Evolutionary conservation across 1,140 invertebrate genomes (phyloP), one percentile per base, ranked within the genome.

Genomic region (Lepidurus apus): DNA sequence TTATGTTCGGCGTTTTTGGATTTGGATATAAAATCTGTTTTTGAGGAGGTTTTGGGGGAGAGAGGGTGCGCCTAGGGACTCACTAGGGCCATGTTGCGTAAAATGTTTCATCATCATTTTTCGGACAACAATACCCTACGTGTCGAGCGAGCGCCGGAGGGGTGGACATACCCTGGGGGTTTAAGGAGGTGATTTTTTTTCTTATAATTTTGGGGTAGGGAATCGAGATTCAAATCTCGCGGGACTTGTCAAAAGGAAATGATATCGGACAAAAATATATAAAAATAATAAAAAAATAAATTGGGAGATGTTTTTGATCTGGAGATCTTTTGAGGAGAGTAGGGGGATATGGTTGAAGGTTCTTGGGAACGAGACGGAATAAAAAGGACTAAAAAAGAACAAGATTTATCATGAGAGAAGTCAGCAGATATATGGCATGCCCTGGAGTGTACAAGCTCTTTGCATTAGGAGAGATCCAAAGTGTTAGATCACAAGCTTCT

Each of bases 101-200:
- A 65, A 65, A 65, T 65, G 53, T 65, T 65, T 65, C 53, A 65
- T 65, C 53, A 65, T 65, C 53, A 65, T 65, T 65, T 65, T 65
- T 65, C 53, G 53, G 53, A 65, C 53, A 65, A 65, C 53, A 65
- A 65, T 65, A 65, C 53, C 53, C 53, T 7, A 21, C 3, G 53
- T 65, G n/a, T 65, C 53, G 53, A 65, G 53, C 17, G 53, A 65
- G 53, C 53, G 53, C 21, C 13, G 17, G 9, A 65, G 21, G 53
- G 53, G 53, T 65, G 53, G 53, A 65, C 53, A 21, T 7, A n/a
- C 53, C 53, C 53, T 65, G 21, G 53, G 53, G 53, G 17, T 34
- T 34, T 34, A 34, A 34, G 34, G 34, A 34, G 34, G 34, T 34
- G 34, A 34, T 34, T 34, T 34, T 34, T 34, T 34, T 34, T 34